phyloP scores from a whole-genome alignment of 2,797 vertebrate genomes.

The Myoxocephalus aenaeus region DNA sequence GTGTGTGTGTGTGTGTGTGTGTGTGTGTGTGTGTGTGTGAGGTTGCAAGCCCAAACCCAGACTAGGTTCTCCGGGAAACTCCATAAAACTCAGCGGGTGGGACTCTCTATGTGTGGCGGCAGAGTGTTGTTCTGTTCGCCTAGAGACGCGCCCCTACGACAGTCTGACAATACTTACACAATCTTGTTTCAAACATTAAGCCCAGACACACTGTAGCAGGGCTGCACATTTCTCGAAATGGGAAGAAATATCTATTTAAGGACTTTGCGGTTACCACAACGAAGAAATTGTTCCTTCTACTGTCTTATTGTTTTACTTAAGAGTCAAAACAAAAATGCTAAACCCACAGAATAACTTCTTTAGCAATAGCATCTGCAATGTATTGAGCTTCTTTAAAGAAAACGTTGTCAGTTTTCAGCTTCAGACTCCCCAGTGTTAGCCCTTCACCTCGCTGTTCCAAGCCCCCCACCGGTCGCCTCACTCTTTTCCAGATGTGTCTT shows the following conservation, averaged over 20 bases:
- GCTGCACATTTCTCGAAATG: slow-evolving; percentile 39
- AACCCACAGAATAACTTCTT: background rate
- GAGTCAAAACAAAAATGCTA: background rate
- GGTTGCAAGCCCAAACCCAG: slow-evolving; percentile 43
- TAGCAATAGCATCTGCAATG: slow-evolving; percentile 1
- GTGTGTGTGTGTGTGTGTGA: slow-evolving; percentile 24
- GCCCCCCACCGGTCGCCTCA: slow-evolving; percentile 51
- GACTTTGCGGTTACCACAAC: slow-evolving; percentile 34
- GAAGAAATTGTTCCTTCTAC: slow-evolving; percentile 9
- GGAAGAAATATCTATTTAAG: slow-evolving; percentile 54
- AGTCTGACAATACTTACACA: slow-evolving; percentile 31
- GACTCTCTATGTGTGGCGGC: slow-evolving; percentile 48
- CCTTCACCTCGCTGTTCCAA: slow-evolving; percentile 42
- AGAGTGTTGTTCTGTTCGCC: slow-evolving; percentile 46
- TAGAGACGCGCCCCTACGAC: slow-evolving; percentile 48
- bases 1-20: slow-evolving; percentile 27
- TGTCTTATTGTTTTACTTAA: slow-evolving; percentile 16
- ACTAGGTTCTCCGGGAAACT: slow-evolving; percentile 53
- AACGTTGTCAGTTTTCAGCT: slow-evolving; percentile 27
- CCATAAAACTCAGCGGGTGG: slow-evolving; percentile 61
- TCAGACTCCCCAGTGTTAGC: slow-evolving; percentile 28
- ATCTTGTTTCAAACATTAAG: slow-evolving; percentile 26
- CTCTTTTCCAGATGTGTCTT: slow-evolving; percentile 78
- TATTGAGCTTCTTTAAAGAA: slow-evolving; percentile 7
- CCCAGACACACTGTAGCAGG: slow-evolving; percentile 6